These are phyloP conservation scores for Pseudochaenichthys georgianus DNA, from an alignment of 2,797 vertebrate species.

Conservation along the genomic window DNA sequence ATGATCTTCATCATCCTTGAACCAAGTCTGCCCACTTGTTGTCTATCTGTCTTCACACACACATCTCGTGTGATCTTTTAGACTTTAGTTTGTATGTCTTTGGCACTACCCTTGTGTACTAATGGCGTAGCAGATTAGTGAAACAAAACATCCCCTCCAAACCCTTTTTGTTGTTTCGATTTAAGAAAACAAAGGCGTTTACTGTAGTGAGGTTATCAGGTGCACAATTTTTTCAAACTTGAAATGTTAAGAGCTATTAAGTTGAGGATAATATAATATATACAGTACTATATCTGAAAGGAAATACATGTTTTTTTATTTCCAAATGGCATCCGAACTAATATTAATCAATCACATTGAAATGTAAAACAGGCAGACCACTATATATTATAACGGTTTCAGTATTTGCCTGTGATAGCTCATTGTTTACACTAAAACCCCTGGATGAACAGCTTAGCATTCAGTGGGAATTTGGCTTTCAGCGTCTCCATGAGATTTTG, in stretches of 20 bases:
- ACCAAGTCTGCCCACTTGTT: neutral
- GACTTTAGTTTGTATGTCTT: neutral
- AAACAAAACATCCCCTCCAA: no score
- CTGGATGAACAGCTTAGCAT: constrained; percentile 54
- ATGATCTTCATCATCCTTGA: neutral
- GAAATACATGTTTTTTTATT: no score
- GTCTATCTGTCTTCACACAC: neutral
- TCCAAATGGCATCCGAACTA: constrained; percentile 21
- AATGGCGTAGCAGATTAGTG: no score
- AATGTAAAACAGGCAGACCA: constrained; percentile 12
- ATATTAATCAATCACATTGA: constrained; percentile 33
- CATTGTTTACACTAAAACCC: constrained; percentile 51
- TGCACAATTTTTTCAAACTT: no score
- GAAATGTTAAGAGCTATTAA: no score
- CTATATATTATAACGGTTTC: constrained; percentile 12
- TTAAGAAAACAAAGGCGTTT: no score
- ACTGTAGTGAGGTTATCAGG: no score
- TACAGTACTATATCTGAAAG: no score
- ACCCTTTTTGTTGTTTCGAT: no score
- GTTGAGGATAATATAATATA: no score
- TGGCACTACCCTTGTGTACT: no score
- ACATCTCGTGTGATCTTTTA: neutral
- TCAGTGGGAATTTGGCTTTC: constrained; percentile 49
- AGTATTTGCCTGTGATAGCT: constrained; percentile 33
- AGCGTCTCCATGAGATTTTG: constrained; percentile 43